phyloP scores from a whole-genome alignment of 2,888 invertebrate species.

The Pseudococcus viburni region DNA sequence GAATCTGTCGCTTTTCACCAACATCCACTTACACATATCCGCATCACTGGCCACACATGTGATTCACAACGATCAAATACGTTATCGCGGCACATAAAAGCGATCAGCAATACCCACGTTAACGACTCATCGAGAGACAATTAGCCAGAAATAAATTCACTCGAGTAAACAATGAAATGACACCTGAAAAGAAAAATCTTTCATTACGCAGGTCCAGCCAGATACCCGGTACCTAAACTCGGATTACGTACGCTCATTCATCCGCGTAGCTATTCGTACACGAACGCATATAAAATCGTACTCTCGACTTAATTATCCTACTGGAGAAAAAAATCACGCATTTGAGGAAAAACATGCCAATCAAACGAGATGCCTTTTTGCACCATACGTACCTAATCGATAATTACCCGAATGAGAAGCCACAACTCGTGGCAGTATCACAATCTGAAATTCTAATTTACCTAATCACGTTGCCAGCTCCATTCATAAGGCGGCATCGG shows the following conservation, averaged over 20 bases:
- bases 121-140: neutral
- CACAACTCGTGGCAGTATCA: neutral
- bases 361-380: neutral
- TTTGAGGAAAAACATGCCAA: constrained; percentile 25
- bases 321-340: neutral
- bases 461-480: neutral
- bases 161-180: neutral
- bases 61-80: neutral
- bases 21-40: neutral
- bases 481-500: neutral
- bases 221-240: neutral
- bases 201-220: constrained; percentile 6
- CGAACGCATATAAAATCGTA: constrained; percentile 18
- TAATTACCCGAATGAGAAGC: constrained; percentile 19
- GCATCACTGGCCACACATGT: neutral
- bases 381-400: neutral
- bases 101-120: neutral
- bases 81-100: neutral
- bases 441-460: neutral
- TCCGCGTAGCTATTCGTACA: neutral
- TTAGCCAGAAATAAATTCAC: constrained; percentile 21
- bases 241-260: constrained; percentile 15
- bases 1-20: constrained; percentile 1
- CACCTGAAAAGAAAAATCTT: constrained; percentile 16
- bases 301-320: neutral